Evolutionary conservation across 2,888 invertebrate genomes (phyloP).

Genomic region (Endotricha flammealis): DNA sequence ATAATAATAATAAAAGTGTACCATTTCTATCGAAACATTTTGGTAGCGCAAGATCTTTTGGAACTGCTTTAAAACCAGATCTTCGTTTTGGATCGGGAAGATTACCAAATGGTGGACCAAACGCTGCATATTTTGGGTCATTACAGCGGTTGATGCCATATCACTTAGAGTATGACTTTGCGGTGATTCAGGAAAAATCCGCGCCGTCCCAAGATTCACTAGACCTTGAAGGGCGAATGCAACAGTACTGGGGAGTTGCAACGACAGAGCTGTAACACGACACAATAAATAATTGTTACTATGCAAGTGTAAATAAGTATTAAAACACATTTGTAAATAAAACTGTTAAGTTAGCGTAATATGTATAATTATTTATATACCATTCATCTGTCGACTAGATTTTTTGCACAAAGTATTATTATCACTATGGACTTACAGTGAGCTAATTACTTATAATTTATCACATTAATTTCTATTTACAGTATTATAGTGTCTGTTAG

Average conservation of each 20-base stretch:
- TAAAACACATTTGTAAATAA: slow-evolving; percentile 56
- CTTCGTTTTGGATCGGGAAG: slow-evolving; percentile 78
- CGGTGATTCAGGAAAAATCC: slow-evolving; percentile 87
- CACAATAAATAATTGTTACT: too few relatives aligned
- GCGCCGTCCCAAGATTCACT: slow-evolving; percentile 83
- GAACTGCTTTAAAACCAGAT: slow-evolving; percentile 80
- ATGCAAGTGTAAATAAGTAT: slow-evolving; percentile 67
- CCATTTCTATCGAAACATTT: slow-evolving; percentile 86
- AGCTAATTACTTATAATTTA: slow-evolving; percentile 42
- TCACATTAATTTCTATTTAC: slow-evolving; percentile 41
- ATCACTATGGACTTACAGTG: slow-evolving; percentile 60
- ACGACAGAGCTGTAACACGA: slow-evolving; percentile 91
- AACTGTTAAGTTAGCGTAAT: slow-evolving; percentile 55
- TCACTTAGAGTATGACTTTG: slow-evolving; percentile 88
- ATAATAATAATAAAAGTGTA: slow-evolving; percentile 54
- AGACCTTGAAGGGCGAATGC: slow-evolving; percentile 90
- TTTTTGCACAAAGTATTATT: slow-evolving; percentile 71
- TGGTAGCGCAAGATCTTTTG: slow-evolving; percentile 88
- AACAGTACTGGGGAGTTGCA: slow-evolving; percentile 94
- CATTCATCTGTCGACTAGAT: slow-evolving; percentile 74
- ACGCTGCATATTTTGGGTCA: slow-evolving; percentile 92
- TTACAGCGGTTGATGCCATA: slow-evolving; percentile 90
- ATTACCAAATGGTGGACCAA: slow-evolving; percentile 85
- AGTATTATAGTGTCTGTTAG: slow-evolving; percentile 49
- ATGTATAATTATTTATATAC: slow-evolving; percentile 61